Percentiles rank a stretch among this genome's conserved stretches.
phyloP scores from a whole-genome alignment of 2,113 vertebrate species.

The Ptyas mucosa region DNA sequence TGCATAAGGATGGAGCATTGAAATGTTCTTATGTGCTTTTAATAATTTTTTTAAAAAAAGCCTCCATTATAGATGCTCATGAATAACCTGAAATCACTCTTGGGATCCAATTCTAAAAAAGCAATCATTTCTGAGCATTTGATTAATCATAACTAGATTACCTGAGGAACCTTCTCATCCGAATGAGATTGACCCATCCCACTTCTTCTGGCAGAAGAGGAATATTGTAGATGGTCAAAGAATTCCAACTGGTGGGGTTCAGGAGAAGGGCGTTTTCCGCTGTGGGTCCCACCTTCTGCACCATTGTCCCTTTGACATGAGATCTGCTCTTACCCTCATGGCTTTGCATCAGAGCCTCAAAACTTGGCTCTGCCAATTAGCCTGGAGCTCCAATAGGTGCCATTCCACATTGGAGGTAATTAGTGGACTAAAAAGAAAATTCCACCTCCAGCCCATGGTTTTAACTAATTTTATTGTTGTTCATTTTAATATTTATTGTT shows the following conservation, averaged over 20 bases:
- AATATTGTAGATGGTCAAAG: background rate
- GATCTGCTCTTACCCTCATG: background rate
- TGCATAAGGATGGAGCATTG: background rate
- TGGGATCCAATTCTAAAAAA: background rate
- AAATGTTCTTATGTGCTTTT: background rate
- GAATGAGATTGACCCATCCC: background rate
- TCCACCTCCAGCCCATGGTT: background rate
- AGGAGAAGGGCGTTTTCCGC: background rate
- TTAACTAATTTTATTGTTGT: background rate
- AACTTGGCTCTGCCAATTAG: background rate
- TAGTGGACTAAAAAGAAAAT: background rate
- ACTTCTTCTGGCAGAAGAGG: background rate
- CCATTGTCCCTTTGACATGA: fast-evolving
- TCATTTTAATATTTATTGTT: background rate
- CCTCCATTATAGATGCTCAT: background rate
- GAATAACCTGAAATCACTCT: background rate
- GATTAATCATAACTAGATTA: background rate
- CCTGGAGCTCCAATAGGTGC: background rate
- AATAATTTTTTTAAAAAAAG: background rate
- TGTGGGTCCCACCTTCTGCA: background rate
- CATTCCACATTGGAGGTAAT: background rate
- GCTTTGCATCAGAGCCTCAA: background rate
- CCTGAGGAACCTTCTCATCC: background rate
- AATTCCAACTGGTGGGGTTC: background rate
- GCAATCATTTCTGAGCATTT: background rate